Evolutionary conservation across 2,888 invertebrate genomes (phyloP), one percentile per base, ranked within the genome.

Genomic region (Cotesia congregata): DNA sequence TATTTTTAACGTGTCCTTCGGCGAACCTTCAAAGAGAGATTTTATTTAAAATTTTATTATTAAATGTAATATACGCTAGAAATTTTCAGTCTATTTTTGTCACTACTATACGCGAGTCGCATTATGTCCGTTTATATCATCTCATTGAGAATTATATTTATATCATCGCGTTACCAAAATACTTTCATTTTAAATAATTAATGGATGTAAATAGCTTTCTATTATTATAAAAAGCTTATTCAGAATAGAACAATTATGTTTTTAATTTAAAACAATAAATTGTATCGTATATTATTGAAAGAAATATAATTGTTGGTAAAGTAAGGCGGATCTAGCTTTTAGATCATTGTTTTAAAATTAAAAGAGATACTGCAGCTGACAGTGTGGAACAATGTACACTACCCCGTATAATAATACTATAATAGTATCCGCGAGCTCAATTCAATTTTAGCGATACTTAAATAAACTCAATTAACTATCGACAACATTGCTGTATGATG

Each of bases 11-110:
- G 62, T 59, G 59, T 70, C 69, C 73, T 74, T 72, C 74, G 74
- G 69, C 65, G 74, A 64, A 74, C 70, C 65, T 74, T 74, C 41
- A 62, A 77, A 67, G 67, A 40, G 71, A 72, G 71, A 72, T 61
- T 40, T 64, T 20, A 39, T 71, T 60, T 75, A 50, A 50, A 50
- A 50, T 7, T 50, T 12, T 12, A 4, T 50, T 7, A 50, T 50
- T 12, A 50, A 50, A 50, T 12, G 50, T 50, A 50, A 50, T 50
- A 50, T 50, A 30, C 30, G 30, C 12, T 50, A 2, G 9, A 50
- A 4, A 7, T 50, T 50, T 50, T 50, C 12, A 12, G 7, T 50
- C 12, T 50, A 9, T 50, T 50, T 50, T 50, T 50, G 7, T 12
- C 9, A 50, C 12, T 50, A 50, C 12, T 50, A 50, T 3, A 50